Percentiles rank a stretch among this genome's conserved stretches.
These are phyloP conservation scores for Sinonovacula constricta DNA, from an alignment of 1,140 invertebrate genomes.

Conservation along the genomic window DNA sequence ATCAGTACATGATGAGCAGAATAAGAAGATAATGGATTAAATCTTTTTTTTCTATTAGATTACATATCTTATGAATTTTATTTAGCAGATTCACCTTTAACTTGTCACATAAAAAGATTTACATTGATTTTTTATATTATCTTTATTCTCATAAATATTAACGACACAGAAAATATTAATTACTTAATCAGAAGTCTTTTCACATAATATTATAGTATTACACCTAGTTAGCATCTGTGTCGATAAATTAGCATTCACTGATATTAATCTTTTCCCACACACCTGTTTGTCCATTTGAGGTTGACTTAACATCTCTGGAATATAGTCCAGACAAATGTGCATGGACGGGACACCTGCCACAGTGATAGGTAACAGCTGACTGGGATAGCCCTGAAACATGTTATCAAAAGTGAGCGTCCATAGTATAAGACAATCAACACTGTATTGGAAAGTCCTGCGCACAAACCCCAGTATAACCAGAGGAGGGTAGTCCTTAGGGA, in stretches of 20 bases:
- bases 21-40: no score
- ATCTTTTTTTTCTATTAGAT: no score
- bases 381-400: constrained; percentile 89
- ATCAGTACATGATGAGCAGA: no score
- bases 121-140: neutral
- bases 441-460: no score
- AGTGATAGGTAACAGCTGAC: constrained; percentile 92
- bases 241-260: neutral
- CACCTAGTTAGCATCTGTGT: neutral
- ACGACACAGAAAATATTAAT: no score
- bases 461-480: no score
- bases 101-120: no score
- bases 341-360: constrained; percentile 97
- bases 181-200: no score
- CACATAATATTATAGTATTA: neutral
- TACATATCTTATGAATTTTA: no score
- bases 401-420: neutral
- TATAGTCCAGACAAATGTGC: constrained; percentile 98
- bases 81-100: no score
- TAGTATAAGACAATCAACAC: neutral
- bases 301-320: constrained; percentile 95
- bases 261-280: neutral
- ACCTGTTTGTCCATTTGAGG: constrained; percentile 95
- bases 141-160: neutral
- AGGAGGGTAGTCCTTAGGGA: neutral